Evolutionary conservation across 2,113 vertebrate species (phyloP), one percentile per base, ranked within the genome.

Genomic region (Vulpes vulpes): DNA sequence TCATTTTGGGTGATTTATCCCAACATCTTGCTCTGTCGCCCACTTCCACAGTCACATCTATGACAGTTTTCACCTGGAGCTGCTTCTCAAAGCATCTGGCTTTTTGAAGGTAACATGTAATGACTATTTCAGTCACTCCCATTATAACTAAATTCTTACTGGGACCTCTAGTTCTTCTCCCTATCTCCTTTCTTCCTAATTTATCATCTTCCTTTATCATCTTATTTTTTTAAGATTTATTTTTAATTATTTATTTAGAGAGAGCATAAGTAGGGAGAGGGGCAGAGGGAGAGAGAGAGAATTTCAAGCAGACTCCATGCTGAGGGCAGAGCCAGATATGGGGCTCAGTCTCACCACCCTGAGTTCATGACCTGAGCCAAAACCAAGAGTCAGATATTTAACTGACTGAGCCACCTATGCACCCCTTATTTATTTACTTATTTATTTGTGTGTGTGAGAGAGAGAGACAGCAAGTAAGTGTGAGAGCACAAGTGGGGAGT

Each of bases 261-360:
- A 69, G 67, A 69, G 32, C 32, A 69, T 2, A 16, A n/a, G 67
- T 16, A 4, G 32, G 8, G 32, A 8, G 16, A 17, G 32, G 32
- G 32, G 67, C 67, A 69, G 67, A 64, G 25, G 62, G 62, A 64
- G 32, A 69, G 67, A 69, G 65, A 69, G n/a, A 69, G 32, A 69
- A 19, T 69, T 16, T 19, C 32, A n/a, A 19, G 67, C 67, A n/a
- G 32, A 69, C 67, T 69, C 32, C 67, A n/a, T 69, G 67, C 67
- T 2, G 16, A 19, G 67, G 8, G 0, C 32, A n/a, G 32, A n/a
- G 32, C 67, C 16, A 3, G 0, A 19, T 19, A n/a, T n/a, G 32
- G 30, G 16, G 67, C 67, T 69, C 16, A 32, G n/a, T 69, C 67
- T n/a, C 67, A n/a, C 17, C 3, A 69, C 25, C 62, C 11, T 64